Evolutionary conservation across 2,888 invertebrate species (phyloP), one percentile per base, ranked within the genome.

Genomic region (Trichopria drosophilae): DNA sequence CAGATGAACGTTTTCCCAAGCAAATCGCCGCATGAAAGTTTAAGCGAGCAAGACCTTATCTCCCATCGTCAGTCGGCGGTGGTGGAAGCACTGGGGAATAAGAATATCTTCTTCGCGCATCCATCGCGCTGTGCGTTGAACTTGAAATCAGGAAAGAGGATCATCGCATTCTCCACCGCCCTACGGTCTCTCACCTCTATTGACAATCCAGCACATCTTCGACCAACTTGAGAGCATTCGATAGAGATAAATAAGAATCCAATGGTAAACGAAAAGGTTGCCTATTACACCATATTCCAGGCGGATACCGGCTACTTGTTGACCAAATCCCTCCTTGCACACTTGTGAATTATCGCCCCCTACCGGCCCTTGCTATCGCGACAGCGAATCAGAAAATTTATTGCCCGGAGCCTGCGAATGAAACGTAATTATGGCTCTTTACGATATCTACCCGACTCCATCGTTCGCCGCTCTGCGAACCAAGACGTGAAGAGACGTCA

Each of bases 371-470:
- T 48, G 47, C 58, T 67, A 70, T 68, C 69, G 66, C 59, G 54
- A 55, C 59, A 47, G 55, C 45, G 54, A 65, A 69, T 69, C 69
- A 65, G 48, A 49, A 65, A 68, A 69, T 69, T 68, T 69, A 71
- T 68, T 59, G 62, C 65, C 59, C 53, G 50, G 53, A 63, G 62
- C 63, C 59, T n/a, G 63, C 65, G 66, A 68, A 67, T 67, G 64
- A 62, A 67, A 64, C 59, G 65, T 68, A 69, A 71, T 71, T 69
- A 68, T 63, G 63, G 62, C 57, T 59, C 62, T 59, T 67, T 63
- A 58, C 58, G 51, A 55, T 52, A 61, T 62, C 59, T 58, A 45
- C 23, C 6, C 12, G 20, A 9, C 12, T 47, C 40, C 54, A 62
- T 60, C 63, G 49, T 36, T 43, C 54, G 19, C 42, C 18, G 48